Base-by-base conservation (phyloP, 2,888 invertebrate species). In the Leptopilina drosophilae region DNA sequence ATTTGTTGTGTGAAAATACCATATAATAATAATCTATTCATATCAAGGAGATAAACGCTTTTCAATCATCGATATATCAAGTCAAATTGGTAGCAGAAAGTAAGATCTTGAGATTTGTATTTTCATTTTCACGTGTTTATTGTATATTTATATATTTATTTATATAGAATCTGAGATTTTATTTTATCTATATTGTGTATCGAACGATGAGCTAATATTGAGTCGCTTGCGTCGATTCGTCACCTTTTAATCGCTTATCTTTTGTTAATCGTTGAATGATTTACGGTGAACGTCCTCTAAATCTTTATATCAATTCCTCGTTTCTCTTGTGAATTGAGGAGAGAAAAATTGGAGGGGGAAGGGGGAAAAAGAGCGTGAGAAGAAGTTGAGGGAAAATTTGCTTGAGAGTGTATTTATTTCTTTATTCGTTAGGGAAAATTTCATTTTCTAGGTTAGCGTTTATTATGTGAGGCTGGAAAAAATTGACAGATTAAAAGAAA, bases 221-320 rank as follows among this genome's bases (percentile, higher is more conserved):
- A 69, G 69, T 49, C 26, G 26, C 69, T 69, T 49, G 20, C 33
- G 33, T 26, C 33, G 69, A 49, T 26, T 53, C 49, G 49, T 53
- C 69, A 69, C 69, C 69, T 7, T 69, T 14, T 69, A 69, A 49
- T 69, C 69, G 69, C 53, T 69, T 69, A 53, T 69, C 69, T 42
- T 42, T 14, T 69, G 33, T 33, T 26, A 4, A 69, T 53, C 69
- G 53, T 49, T 8, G 26, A 67, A 69, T 69, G 69, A 69, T 69
- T 69, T 69, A 69, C 14, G 11, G 53, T 53, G 8, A 69, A 69
- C 49, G 69, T 69, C 69, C 49, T 69, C 69, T 20, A 49, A 69
- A 69, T 69, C 15, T 69, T 49, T 69, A 33, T 33, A 53, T 69
- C 20, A 49, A 12, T 42, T 42, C 7, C 42, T 42, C 7, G 42